Conservation (phyloP, 1,140 invertebrate species). For the Rhizoglyphus robini region DNA sequence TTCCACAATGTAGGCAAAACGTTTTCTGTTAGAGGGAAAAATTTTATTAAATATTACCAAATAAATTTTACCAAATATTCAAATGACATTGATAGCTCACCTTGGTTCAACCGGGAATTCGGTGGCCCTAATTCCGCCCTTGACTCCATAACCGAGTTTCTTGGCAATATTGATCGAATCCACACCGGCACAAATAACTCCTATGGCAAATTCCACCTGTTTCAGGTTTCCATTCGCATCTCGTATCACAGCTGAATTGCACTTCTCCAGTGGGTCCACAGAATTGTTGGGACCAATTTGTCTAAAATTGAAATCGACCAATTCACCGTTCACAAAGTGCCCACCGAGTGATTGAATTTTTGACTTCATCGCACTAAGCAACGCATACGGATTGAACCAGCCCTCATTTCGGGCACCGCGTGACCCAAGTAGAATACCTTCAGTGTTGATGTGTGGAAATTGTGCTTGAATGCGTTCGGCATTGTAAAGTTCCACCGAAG, state of each 20-base stretch:
- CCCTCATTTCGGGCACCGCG: slow-evolving; percentile 52
- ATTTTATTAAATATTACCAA: background rate
- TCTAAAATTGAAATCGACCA: slow-evolving; percentile 50
- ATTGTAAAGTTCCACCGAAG: slow-evolving; percentile 58
- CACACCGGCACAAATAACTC: slow-evolving; percentile 65
- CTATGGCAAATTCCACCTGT: slow-evolving; percentile 51
- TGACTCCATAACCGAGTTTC: slow-evolving; percentile 49
- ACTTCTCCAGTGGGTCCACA: slow-evolving; percentile 17
- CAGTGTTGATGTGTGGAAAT: slow-evolving; percentile 83
- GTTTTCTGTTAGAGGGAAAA: slow-evolving; percentile 48
- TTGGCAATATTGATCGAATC: slow-evolving; percentile 60
- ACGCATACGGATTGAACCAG: slow-evolving; percentile 74
- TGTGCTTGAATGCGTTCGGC: slow-evolving; percentile 48
- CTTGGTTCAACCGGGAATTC: slow-evolving; percentile 68
- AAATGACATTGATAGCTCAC: slow-evolving; percentile 38
- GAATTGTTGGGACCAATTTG: too few relatives aligned
- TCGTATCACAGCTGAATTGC: slow-evolving; percentile 24
- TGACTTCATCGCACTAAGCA: slow-evolving; percentile 55
- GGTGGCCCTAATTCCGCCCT: slow-evolving; percentile 44
- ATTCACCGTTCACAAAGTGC: slow-evolving; percentile 60
- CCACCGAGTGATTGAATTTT: slow-evolving; percentile 66
- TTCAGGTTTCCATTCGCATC: slow-evolving; percentile 46
- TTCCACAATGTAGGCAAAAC: slow-evolving; percentile 70
- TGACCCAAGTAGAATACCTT: slow-evolving; percentile 57
- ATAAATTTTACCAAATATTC: too few relatives aligned